Evolutionary conservation across 2,113 vertebrate genomes (phyloP).

Genomic region (Natator depressus): DNA sequence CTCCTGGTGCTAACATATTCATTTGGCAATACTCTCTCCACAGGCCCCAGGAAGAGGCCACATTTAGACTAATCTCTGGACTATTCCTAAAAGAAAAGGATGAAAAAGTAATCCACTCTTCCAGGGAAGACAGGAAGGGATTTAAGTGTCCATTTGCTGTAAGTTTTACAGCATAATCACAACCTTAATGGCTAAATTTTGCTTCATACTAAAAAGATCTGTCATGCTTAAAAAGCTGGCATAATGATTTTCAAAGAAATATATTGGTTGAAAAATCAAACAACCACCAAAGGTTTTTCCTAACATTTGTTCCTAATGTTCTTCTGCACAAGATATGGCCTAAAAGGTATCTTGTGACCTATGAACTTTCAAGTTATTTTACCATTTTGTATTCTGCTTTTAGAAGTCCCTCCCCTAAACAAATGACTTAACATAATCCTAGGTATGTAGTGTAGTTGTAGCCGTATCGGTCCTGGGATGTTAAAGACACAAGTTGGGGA

Average conservation of each 20-base stretch:
- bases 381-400: not conserved
- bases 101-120: not conserved
- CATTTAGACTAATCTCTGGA: not conserved
- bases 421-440: not conserved
- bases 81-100: not conserved
- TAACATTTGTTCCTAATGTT: not conserved
- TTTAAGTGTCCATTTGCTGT: not conserved
- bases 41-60: not conserved
- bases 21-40: not conserved
- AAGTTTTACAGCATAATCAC: not conserved
- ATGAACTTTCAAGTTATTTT: not conserved
- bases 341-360: not conserved
- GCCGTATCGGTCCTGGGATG: not conserved
- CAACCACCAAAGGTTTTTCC: not conserved
- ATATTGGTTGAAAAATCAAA: not conserved
- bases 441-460: not conserved
- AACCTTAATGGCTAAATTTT: not conserved
- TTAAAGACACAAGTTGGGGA: not conserved
- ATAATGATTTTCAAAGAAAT: not conserved
- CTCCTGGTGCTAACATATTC: not conserved
- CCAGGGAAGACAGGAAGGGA: not conserved
- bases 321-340: not conserved
- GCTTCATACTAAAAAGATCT: fast-evolving
- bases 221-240: not conserved
- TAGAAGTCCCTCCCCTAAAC: not conserved